Evolutionary conservation across 1,140 invertebrate species (phyloP).

Genomic region (Stegodyphus dumicola): DNA sequence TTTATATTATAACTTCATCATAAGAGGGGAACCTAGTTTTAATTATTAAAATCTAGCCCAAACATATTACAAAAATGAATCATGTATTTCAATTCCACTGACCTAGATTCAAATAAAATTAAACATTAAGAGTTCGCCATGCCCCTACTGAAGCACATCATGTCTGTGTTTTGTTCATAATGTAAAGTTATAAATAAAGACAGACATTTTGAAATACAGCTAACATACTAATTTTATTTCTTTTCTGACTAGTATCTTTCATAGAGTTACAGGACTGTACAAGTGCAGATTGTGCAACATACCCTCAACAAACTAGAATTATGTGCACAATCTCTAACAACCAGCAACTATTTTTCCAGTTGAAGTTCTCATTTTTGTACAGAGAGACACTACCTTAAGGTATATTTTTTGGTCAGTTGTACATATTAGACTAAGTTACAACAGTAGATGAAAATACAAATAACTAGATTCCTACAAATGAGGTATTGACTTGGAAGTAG

Average conservation of each 20-base stretch:
- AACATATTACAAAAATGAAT: no score
- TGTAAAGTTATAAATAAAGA: no score
- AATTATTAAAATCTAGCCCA: no score
- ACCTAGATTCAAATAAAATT: no score
- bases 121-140: no score
- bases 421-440: constrained; percentile 50
- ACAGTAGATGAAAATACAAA: constrained; percentile 38
- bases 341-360: constrained; percentile 47
- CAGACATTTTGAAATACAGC: constrained; percentile 22
- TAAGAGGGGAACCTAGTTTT: no score
- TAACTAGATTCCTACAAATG: constrained; percentile 33
- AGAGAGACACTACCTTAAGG: constrained; percentile 31
- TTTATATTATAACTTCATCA: no score
- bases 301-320: constrained; percentile 57
- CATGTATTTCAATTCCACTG: no score
- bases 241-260: constrained; percentile 60
- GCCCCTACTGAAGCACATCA: no score
- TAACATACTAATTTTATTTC: constrained; percentile 58
- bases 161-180: no score
- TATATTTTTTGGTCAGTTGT: constrained; percentile 26
- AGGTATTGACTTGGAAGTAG: constrained; percentile 53
- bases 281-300: constrained; percentile 61
- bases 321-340: constrained; percentile 61
- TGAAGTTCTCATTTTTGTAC: constrained; percentile 31
- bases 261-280: constrained; percentile 59